phyloP scores from a whole-genome alignment of 2,797 vertebrate genomes.

The Esox lucius region DNA sequence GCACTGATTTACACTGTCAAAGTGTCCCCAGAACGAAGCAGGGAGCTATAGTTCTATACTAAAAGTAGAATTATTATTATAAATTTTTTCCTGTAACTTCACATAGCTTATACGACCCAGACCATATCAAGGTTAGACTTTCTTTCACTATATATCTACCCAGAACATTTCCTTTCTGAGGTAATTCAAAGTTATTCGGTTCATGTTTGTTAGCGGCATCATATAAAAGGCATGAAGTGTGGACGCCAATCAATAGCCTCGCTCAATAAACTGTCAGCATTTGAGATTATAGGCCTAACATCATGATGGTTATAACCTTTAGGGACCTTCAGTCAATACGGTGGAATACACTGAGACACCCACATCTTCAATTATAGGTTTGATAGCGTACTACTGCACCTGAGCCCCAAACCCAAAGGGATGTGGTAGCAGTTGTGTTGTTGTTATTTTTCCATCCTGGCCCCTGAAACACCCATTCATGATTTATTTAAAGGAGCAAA shows the following conservation, averaged over 20 bases:
- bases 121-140: too few species aligned
- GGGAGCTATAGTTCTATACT: too few species aligned
- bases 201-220: slow-evolving; percentile 58
- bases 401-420: not conserved
- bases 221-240: slow-evolving; percentile 62
- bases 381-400: not conserved
- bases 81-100: too few species aligned
- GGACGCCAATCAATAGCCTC: slow-evolving; percentile 68
- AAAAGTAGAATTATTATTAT: too few species aligned
- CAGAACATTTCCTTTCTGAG: slow-evolving; percentile 3
- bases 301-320: slow-evolving; percentile 71
- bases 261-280: slow-evolving; percentile 76
- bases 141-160: not conserved
- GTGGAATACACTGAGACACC: slow-evolving; percentile 51
- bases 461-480: not conserved
- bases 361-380: slow-evolving; percentile 59
- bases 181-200: slow-evolving; percentile 16
- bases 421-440: not conserved
- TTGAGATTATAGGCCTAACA: slow-evolving; percentile 73
- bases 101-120: too few species aligned
- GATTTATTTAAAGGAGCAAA: not conserved
- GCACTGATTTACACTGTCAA: not conserved
- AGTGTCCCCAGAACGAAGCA: not conserved
- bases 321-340: slow-evolving; percentile 64
- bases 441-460: not conserved